Evolutionary conservation across 2,113 vertebrate genomes (phyloP), one percentile per base, ranked within the genome.

Genomic region (Fukomys damarensis): DNA sequence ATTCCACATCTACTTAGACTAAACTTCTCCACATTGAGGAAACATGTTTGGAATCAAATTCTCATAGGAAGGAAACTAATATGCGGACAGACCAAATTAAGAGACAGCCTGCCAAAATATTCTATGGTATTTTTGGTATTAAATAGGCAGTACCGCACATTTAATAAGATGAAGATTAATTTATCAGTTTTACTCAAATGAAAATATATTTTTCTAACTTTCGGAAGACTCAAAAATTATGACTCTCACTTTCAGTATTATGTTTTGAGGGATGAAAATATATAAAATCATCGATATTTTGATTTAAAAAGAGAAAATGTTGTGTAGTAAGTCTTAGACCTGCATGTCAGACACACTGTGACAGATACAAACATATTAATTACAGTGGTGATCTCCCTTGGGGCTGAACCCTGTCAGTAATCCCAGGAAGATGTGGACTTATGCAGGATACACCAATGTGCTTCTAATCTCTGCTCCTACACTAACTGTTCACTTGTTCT

Each of bases 271-370:
- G 24, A 43, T 63, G 28, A 41, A 13, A 3, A 68, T 52, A 3
- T 9, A 49, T 12, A 74, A 85, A 86, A 76, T 76, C n/a, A 84
- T n/a, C 35, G 38, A 82, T 63, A n/a, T 63, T 97, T 94, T 94
- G 9, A 92, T 94, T 96, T 89, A 66, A 58, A 30, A 80, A 94
- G 54, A 93, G 76, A 97, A 87, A 80, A 83, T 66, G 56, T 96
- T 84, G 13, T 54, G 7, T 56, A 88, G 38, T 82, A 92, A 91
- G 19, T 28, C 11, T 32, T 85, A 0, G 46, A 68, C 24, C 7
- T 68, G 8, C n/a, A 54, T 93, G 24, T n/a, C 58, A 41, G 77
- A 81, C 19, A 91, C 54, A 86, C 56, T 72, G 76, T 94, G 82
- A 17, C 72, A 66, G 77, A 59, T 35, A 59, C 35, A 63, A 83